These are phyloP conservation scores for Melanostoma scalare DNA, from an alignment of 2,888 invertebrate genomes.

Conservation along the genomic window DNA sequence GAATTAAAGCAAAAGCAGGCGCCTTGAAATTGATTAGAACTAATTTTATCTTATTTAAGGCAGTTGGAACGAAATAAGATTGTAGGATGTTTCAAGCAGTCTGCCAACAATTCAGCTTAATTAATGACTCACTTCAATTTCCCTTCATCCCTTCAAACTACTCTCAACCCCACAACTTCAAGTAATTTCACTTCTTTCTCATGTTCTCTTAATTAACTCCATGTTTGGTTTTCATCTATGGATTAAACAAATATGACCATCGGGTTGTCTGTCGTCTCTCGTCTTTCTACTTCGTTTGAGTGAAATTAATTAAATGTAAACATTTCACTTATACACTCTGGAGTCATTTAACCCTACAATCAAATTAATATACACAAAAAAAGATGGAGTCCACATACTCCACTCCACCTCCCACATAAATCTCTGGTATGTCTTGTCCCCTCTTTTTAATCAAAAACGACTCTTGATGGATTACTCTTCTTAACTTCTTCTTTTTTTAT, in stretches of 20 bases:
- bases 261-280: neutral
- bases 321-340: constrained; percentile 15
- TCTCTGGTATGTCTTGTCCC: neutral
- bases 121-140: neutral
- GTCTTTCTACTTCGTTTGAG: constrained; percentile 20
- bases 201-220: constrained; percentile 52
- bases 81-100: no score
- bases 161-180: constrained; percentile 12
- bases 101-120: no score
- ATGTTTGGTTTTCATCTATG: constrained; percentile 57
- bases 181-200: constrained; percentile 19
- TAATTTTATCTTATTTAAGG: neutral
- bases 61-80: neutral
- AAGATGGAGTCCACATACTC: neutral
- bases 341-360: no score
- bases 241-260: constrained; percentile 59
- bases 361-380: no score
- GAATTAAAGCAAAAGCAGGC: no score
- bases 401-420: constrained; percentile 7
- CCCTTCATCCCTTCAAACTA: constrained; percentile 1
- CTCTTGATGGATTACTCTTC: constrained; percentile 16
- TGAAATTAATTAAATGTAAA: constrained; percentile 67
- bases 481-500: constrained; percentile 4
- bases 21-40: no score
- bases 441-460: constrained; percentile 33